These are phyloP conservation scores for Steinernema feltiae DNA, from an alignment of 1,140 invertebrate species.

Conservation along the genomic window DNA sequence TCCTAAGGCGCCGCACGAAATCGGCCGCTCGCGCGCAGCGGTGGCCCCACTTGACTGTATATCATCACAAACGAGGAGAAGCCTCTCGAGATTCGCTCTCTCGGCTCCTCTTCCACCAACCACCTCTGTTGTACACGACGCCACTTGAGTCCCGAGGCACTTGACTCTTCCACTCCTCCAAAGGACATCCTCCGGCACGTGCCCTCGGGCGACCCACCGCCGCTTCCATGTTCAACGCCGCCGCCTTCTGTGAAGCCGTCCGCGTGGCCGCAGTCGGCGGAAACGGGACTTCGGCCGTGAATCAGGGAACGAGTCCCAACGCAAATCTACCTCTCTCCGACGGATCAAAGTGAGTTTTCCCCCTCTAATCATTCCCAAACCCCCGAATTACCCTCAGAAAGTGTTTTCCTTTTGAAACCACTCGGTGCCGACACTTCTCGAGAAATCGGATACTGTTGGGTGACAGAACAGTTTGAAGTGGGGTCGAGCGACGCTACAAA, in stretches of 20 bases:
- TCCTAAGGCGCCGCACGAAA: not conserved
- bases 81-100: not conserved
- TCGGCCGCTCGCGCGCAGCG: not conserved
- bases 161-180: constrained; percentile 6
- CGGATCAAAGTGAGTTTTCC: not conserved
- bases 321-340: not conserved
- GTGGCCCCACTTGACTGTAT: constrained; percentile 14
- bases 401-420: not conserved
- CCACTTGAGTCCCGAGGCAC: not conserved
- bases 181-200: constrained; percentile 3
- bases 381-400: not conserved
- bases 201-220: not conserved
- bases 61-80: constrained; percentile 13
- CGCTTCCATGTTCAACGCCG: not conserved
- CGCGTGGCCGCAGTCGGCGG: not conserved
- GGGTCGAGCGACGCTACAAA: not conserved
- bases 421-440: not conserved
- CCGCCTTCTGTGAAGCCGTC: not conserved
- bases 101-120: not conserved
- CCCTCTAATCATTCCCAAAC: not conserved
- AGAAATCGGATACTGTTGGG: constrained; percentile 3
- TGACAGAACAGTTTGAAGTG: constrained; percentile 3
- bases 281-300: not conserved
- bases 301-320: not conserved
- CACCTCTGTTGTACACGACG: not conserved